These are phyloP conservation scores for Elephantulus edwardii DNA, from an alignment of 2,113 vertebrate species.

Conservation along the genomic window DNA sequence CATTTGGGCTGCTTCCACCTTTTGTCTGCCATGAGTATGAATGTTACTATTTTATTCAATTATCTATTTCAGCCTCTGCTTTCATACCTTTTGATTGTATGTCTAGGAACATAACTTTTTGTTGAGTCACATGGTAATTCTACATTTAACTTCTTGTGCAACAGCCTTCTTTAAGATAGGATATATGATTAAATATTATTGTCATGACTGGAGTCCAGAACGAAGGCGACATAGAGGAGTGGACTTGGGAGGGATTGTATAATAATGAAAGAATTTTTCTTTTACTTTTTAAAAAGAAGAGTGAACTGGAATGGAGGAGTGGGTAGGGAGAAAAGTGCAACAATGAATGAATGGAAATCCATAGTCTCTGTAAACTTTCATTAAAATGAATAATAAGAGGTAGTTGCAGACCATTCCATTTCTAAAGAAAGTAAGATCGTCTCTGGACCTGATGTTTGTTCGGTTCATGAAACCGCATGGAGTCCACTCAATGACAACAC, in stretches of 20 bases:
- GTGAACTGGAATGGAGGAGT: no score
- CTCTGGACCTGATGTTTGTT: background rate
- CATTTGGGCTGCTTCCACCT: background rate
- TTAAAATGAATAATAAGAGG: no score
- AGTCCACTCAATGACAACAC: background rate
- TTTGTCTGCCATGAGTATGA: background rate
- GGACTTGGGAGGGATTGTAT: no score
- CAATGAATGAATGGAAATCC: no score
- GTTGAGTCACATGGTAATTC: background rate
- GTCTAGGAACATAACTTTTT: background rate
- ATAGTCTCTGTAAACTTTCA: no score
- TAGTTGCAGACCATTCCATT: background rate
- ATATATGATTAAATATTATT: no score
- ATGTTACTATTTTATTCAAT: background rate
- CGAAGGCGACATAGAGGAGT: no score
- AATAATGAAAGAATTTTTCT: no score
- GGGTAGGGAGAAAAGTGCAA: no score
- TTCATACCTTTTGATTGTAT: background rate
- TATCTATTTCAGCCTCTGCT: background rate
- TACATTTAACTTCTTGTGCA: background rate
- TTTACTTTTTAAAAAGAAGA: no score
- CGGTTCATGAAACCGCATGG: background rate
- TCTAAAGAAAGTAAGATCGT: background rate
- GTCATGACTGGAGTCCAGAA: no score
- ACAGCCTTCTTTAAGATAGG: background rate